Evolutionary conservation across 53 echinoderm and acorn worm genomes (phyloP), one percentile per base, ranked within the genome.

Genomic region (Patiria pectinifera): DNA sequence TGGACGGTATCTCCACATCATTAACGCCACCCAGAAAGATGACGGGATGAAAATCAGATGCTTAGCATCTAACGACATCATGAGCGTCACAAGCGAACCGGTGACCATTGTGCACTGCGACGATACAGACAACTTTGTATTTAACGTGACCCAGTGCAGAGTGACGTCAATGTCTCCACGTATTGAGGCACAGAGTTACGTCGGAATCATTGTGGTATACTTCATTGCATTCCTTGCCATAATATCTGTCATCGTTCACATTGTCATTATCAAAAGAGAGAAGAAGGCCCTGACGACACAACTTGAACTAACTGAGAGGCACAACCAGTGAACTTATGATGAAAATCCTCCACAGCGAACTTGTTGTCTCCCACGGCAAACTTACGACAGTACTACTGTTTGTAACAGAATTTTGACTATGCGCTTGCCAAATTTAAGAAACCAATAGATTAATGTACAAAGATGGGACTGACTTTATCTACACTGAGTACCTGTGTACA

Each of bases 51-150:
- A 26, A 26, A 15, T 90, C 5, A 26, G 45, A 45, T 90, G 90
- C 48, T 43, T 62, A 2, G 90, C 90, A 69, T 66, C 47, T 9
- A 80, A 90, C 59, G 46, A 47, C 5, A 15, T 81, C 24, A 90
- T 90, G 90, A 80, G 63, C 19, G 69, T 21, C 18, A 90, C 90
- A 44, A 90, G 90, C 45, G 19, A 63, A 48, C 22, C 90, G 23
- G 69, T 90, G n/a, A 90, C 49, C 8, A 81, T 90, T 15, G 25
- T 48, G 2, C n/a, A 81, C 45, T 90, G 90, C 62, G 62, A 80
- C 5, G 11, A 69, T 14, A 46, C 90, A 2, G 15, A 81, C 81
- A 46, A 8, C 3, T 90, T 62, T 80, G 90, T 81, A 3, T 45
- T 69, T 14, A 66, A 90, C 46, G 15, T 24, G 19, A 47, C 78